These are phyloP conservation scores for Trachelus tabidus DNA, from an alignment of 2,888 invertebrate genomes.

Conservation along the genomic window DNA sequence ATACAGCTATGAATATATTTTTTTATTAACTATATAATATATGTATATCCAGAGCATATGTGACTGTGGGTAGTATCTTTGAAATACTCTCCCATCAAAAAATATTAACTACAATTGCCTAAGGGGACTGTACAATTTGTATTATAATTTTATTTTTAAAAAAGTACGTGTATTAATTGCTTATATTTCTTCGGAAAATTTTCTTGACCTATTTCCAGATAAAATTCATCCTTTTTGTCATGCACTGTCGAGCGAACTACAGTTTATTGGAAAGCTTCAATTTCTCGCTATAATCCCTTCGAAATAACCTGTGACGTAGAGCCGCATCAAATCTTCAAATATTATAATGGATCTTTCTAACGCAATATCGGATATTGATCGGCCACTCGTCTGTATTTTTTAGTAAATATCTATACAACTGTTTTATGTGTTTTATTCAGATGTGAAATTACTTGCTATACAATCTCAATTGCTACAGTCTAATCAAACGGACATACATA, in stretches of 20 bases:
- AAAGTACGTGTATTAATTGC: neutral
- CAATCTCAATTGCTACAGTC: neutral
- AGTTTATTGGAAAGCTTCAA: neutral
- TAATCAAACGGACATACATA: neutral
- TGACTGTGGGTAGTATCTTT: neutral
- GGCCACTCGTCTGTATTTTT: neutral
- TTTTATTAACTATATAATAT: too few relatives aligned
- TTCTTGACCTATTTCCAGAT: neutral
- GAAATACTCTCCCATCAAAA: neutral
- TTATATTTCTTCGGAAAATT: neutral
- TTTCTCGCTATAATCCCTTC: neutral
- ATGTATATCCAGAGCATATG: too few relatives aligned
- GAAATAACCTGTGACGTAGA: neutral
- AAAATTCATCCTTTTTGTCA: neutral
- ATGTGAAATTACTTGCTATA: neutral
- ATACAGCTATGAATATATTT: too few relatives aligned
- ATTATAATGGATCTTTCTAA: neutral
- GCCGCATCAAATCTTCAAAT: neutral
- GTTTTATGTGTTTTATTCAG: neutral
- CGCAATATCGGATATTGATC: neutral
- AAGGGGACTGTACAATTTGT: neutral
- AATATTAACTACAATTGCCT: neutral
- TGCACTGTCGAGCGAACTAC: neutral
- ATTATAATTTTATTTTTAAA: neutral
- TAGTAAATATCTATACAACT: neutral